Percentiles rank a stretch among this genome's conserved stretches.
Conservation (phyloP, 2,113 vertebrate genomes). For the Cyphomyrus discorhynchus region DNA sequence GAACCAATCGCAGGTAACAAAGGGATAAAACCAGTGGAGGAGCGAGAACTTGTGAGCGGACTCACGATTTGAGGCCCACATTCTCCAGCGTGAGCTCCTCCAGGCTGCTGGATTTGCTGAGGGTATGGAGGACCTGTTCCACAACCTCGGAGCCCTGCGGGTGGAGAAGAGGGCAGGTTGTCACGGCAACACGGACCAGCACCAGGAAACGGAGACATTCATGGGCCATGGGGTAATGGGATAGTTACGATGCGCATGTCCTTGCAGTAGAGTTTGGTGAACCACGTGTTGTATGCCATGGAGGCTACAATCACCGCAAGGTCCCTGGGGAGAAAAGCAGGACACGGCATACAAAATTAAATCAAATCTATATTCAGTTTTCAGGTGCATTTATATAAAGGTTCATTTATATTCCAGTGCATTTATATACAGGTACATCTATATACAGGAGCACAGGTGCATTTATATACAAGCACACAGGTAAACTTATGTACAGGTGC, state of each 20-base stretch:
- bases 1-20: neutral
- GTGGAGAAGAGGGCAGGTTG: neutral
- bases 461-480: neutral
- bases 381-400: neutral
- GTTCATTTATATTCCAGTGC: no score
- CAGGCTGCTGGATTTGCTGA: slow-evolving; percentile 83
- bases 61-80: slow-evolving; percentile 80
- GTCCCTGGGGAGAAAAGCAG: slow-evolving; percentile 59
- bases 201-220: neutral
- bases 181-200: neutral
- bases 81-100: slow-evolving; percentile 87
- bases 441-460: no score
- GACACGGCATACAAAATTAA: neutral
- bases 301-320: slow-evolving; percentile 84
- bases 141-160: slow-evolving; percentile 78
- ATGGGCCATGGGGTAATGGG: neutral
- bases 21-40: neutral
- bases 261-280: slow-evolving; percentile 83
- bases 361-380: neutral
- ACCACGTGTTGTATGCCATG: slow-evolving; percentile 87
- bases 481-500: neutral
- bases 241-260: slow-evolving; percentile 74
- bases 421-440: no score
- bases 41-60: slow-evolving; percentile 17
- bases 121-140: slow-evolving; percentile 80